Evolutionary conservation across 2,888 invertebrate genomes (phyloP).

Genomic region (Cephonodes hylas): DNA sequence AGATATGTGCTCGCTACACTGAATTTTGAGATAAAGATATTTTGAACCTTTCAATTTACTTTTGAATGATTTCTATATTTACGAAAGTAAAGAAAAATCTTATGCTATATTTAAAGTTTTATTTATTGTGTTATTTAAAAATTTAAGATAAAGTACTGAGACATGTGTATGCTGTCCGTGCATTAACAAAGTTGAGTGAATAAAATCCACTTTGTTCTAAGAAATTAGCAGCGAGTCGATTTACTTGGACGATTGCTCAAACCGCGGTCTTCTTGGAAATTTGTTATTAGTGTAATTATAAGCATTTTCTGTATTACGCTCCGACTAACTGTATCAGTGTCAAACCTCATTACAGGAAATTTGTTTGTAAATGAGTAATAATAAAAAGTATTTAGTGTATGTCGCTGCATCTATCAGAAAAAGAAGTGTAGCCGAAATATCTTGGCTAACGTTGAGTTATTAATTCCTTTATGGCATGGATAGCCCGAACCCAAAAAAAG

Average conservation of each 20-base stretch:
- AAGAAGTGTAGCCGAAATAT: too few species aligned
- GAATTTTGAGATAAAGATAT: too few species aligned
- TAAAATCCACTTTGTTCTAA: conserved; percentile 49
- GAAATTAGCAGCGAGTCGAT: conserved; percentile 61
- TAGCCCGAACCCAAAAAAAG: too few species aligned
- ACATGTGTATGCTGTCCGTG: background rate
- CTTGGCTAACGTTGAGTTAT: too few species aligned
- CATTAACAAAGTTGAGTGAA: conserved; percentile 2
- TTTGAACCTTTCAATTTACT: too few species aligned
- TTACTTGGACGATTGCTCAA: conserved; percentile 55
- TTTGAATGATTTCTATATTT: too few species aligned
- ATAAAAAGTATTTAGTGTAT: too few species aligned
- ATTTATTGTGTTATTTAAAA: background rate
- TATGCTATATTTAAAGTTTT: too few species aligned
- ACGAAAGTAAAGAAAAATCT: too few species aligned
- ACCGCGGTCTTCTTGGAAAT: conserved; percentile 46
- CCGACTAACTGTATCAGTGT: background rate
- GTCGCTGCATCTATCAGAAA: too few species aligned
- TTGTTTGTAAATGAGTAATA: background rate
- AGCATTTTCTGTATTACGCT: conserved; percentile 20
- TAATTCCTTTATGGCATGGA: too few species aligned
- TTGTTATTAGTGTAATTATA: conserved; percentile 26
- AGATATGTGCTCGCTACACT: too few species aligned
- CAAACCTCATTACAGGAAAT: background rate
- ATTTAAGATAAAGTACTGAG: background rate